Evolutionary conservation across 2,888 invertebrate genomes (phyloP).

Genomic region (Gandaritis pyraliata): DNA sequence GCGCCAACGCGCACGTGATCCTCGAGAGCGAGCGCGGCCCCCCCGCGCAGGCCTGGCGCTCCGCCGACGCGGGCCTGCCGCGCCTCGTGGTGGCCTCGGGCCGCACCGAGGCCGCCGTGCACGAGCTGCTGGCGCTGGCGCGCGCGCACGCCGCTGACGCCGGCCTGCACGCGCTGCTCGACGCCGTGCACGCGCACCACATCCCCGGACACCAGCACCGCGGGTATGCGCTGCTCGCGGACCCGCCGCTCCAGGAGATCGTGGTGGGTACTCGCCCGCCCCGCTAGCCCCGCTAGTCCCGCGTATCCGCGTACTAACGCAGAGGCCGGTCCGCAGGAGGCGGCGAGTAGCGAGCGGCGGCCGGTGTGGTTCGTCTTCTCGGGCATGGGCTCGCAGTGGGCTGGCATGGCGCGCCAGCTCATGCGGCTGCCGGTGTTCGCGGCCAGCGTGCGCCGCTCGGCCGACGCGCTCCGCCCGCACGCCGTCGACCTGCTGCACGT

Average conservation of each 20-base stretch:
- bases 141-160: slow-evolving; percentile 86
- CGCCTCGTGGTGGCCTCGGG: slow-evolving; percentile 90
- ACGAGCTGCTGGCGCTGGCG: slow-evolving; percentile 86
- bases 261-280: slow-evolving; percentile 43
- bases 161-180: slow-evolving; percentile 90
- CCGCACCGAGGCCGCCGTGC: slow-evolving; percentile 92
- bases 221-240: slow-evolving; percentile 89
- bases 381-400: slow-evolving; percentile 99
- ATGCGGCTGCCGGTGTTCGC: slow-evolving; percentile 93
- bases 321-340: slow-evolving; percentile 49
- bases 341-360: slow-evolving; percentile 84
- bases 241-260: slow-evolving; percentile 47
- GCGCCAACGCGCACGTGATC: slow-evolving; percentile 97
- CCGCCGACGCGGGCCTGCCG: slow-evolving; percentile 57
- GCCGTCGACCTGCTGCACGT: slow-evolving; percentile 93
- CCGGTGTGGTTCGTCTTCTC: slow-evolving; percentile 98
- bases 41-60: slow-evolving; percentile 84
- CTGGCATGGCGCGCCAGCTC: slow-evolving; percentile 95
- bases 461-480: slow-evolving; percentile 90
- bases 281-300: not conserved
- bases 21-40: slow-evolving; percentile 88
- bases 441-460: slow-evolving; percentile 89
- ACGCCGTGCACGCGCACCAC: slow-evolving; percentile 88
- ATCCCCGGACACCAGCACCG: slow-evolving; percentile 91
- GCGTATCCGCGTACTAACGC: not conserved